Base-by-base conservation (phyloP, 2,888 invertebrate species). In the Tenthredo distinguenda region DNA sequence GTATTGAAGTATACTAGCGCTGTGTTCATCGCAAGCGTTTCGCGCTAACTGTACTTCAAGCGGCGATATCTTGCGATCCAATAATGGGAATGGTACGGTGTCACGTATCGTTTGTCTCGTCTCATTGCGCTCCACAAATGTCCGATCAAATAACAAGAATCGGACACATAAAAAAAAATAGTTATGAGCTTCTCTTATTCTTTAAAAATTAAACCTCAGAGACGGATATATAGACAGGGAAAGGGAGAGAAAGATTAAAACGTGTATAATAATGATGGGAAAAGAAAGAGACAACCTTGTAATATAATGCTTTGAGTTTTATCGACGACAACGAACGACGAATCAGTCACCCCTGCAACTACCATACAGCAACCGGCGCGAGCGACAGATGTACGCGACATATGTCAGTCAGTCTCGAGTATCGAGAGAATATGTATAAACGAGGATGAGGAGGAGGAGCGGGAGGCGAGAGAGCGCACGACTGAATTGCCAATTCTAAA, bases 321-420 rank as follows among this genome's bases (percentile, higher is more conserved):
- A 62, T 62, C 62, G 68, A 68, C 34, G 68, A 68, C 34, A 34
- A 68, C n/a, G 34, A 34, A 34, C 68, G 68, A 18, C 68, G 43
- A 34, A 72, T 40, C 40, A 40, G 72, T 72, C 40, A 72, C 40
- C 37, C 37, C 26, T 21, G n/a, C 10, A 40, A 7, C 43, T n/a
- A 21, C 37, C 71, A 37, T 71, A 71, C 37, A 40, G 2, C 40
- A 72, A 72, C 18, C n/a, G 43, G 72, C 72, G 21, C 43, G 72
- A 40, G 43, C 72, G 72, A 40, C 72, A 72, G 72, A 72, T 72
- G 72, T 72, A 72, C 72, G 37, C 40, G 40, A 72, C 72, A 72
- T 43, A 72, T 72, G 72, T 72, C 72, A 72, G 72, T 72, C 72
- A 72, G 40, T 72, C 40, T 43, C 72, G 72, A 72, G 37, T 72